Conservation (phyloP, 2,113 vertebrate genomes). For the Dicrurus megarhynchus region DNA sequence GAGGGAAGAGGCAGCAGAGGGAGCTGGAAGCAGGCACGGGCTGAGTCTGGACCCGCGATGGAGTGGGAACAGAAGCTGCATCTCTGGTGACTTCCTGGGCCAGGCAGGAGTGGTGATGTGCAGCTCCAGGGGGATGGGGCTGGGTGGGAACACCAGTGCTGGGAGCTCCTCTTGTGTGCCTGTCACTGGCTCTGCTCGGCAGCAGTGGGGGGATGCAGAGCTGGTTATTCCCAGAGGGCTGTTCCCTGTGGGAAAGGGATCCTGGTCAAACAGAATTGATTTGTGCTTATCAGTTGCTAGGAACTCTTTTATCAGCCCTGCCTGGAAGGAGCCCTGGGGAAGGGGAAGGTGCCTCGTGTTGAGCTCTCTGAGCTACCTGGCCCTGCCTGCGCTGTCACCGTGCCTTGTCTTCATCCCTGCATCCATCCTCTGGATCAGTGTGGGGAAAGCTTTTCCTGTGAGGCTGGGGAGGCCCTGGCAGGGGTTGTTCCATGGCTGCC, state of each 20-base stretch:
- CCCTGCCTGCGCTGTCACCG: no score
- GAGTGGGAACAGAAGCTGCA: not conserved
- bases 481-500: not conserved
- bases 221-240: not conserved
- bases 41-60: accelerated
- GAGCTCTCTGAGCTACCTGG: not conserved
- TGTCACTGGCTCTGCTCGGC: not conserved
- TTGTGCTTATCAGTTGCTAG: not conserved
- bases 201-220: not conserved
- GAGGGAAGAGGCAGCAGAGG: not conserved
- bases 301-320: not conserved
- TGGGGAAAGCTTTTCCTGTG: not conserved
- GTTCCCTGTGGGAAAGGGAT: no score
- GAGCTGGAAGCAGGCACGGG: not conserved
- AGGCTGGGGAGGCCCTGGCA: not conserved
- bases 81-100: not conserved
- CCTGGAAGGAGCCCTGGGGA: not conserved
- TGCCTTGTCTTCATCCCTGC: not conserved
- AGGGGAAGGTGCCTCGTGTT: accelerated
- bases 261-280: not conserved
- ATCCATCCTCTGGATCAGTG: no score
- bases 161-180: not conserved
- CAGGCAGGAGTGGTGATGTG: accelerated
- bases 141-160: not conserved
- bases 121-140: not conserved